These are phyloP conservation scores for Barbus barbus DNA, from an alignment of 2,113 vertebrate genomes.

Conservation along the genomic window DNA sequence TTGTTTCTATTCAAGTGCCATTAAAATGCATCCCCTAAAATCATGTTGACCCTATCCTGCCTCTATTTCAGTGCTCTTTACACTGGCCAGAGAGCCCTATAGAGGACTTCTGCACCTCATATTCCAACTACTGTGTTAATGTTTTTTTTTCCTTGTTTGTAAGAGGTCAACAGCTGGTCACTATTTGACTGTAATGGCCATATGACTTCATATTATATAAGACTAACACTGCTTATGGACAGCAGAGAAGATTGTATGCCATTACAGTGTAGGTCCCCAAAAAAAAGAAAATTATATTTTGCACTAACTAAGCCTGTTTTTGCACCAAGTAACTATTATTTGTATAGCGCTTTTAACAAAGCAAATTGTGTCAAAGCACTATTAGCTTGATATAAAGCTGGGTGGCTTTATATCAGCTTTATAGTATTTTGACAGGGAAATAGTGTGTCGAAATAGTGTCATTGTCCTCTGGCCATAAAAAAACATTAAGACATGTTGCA, in stretches of 20 bases:
- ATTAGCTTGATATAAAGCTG: too few species aligned
- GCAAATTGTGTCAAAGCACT: too few species aligned
- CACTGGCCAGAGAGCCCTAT: background rate
- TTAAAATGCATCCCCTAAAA: conserved; percentile 3
- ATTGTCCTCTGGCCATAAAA: too few species aligned
- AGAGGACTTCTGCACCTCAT: background rate
- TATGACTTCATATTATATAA: too few species aligned
- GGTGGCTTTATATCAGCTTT: too few species aligned
- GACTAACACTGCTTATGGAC: background rate
- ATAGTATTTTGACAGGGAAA: too few species aligned
- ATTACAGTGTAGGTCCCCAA: background rate
- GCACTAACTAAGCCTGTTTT: background rate
- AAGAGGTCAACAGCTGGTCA: background rate
- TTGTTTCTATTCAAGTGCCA: background rate
- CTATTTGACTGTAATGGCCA: background rate
- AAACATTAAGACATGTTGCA: background rate
- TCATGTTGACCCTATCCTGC: background rate
- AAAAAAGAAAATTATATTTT: background rate
- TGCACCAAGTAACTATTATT: too few species aligned
- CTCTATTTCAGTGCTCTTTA: background rate
- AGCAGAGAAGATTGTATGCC: background rate
- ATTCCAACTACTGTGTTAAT: background rate
- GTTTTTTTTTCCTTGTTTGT: background rate
- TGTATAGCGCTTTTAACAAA: too few species aligned
- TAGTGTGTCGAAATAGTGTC: too few species aligned